Conservation (phyloP, 2,113 vertebrate species). For the Psilopsiagon aurifrons region DNA sequence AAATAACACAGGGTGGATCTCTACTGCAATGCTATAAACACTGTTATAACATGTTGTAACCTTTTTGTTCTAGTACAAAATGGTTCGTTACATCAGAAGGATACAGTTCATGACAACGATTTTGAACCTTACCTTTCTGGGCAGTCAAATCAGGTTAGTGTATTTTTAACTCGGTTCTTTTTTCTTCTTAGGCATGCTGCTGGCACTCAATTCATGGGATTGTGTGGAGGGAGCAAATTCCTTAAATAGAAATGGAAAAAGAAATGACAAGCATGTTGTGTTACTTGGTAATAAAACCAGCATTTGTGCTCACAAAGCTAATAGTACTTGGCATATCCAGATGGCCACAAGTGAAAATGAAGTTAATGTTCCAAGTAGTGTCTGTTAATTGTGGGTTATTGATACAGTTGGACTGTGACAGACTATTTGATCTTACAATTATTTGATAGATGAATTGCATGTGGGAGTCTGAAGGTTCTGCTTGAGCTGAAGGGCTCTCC, state of each 20-base stretch:
- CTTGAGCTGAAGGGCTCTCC: not conserved
- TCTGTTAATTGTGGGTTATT: not conserved
- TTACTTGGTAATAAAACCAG: constrained; percentile 26
- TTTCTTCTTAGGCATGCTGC: not conserved
- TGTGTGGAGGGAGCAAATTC: constrained; percentile 54
- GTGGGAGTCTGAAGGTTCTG: not conserved
- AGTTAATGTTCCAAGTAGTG: not conserved
- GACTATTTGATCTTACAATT: not conserved
- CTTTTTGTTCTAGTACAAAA: constrained; percentile 88
- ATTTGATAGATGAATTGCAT: not conserved
- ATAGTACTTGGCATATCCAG: not conserved
- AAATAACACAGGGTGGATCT: not conserved
- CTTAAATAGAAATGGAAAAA: constrained; percentile 58
- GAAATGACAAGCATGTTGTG: constrained; percentile 24
- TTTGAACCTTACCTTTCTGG: constrained; percentile 95
- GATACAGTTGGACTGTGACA: not conserved
- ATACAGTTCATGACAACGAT: constrained; percentile 91
- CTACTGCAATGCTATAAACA: not conserved
- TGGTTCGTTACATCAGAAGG: constrained; percentile 96
- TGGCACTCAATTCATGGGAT: constrained; percentile 1
- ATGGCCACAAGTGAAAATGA: constrained; percentile 40
- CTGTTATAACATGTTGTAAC: not conserved
- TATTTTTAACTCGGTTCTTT: not conserved
- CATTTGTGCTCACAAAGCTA: constrained; percentile 30
- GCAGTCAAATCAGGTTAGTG: constrained; percentile 93